Base-by-base conservation (phyloP, 1,140 invertebrate genomes). In the Cherax quadricarinatus region DNA sequence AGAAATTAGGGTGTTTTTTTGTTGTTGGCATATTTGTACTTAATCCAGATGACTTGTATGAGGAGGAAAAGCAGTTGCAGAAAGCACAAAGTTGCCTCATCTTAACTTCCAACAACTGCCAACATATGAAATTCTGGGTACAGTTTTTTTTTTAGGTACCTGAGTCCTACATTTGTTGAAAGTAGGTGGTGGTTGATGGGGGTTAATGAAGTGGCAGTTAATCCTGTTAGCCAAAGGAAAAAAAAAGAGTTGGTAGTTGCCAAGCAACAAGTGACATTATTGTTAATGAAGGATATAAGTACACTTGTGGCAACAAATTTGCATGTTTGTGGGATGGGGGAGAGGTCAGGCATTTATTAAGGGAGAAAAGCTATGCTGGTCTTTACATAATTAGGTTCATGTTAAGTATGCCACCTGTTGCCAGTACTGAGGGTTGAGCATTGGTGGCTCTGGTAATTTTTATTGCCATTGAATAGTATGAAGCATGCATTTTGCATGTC, bases 21-120 rank as follows among this genome's bases (percentile, higher is more conserved):
- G 60, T 60, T 86, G 85, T 75, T 91, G 89, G 89, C 89, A 86
- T 91, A 86, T 66, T 81, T 91, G 89, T 91, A 91, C 89, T 91
- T 91, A 91, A 91, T 86, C 84, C 84, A 49, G 83, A 53, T 80
- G 84, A 86, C 30, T 78, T 57, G 48, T 24, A 66, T 89, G 62
- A 48, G 48, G 62, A 30, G 66, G 60, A 21, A 18, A 51, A 16
- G 51, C 51, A 49, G 70, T 62, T 21, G 49, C 66, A 86, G 51
- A 86, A 51, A 90, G 88, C 88, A 90, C 88, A 90, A 90, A 89
- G 66, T 84, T 78, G 81, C 88, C 88, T 80, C 83, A 30, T 73
- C 89, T 78, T 81, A 80, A 79, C 75, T 57, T 70, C 78, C 70
- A 41, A 86, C 60, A 89, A 66, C 62, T 62, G 48, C 24, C 70